A percentile compares a stretch with the other conserved stretches of the same genome.
Evolutionary conservation across 2,797 vertebrate species (phyloP).

Genomic region (Sebastolobus alascanus): DNA sequence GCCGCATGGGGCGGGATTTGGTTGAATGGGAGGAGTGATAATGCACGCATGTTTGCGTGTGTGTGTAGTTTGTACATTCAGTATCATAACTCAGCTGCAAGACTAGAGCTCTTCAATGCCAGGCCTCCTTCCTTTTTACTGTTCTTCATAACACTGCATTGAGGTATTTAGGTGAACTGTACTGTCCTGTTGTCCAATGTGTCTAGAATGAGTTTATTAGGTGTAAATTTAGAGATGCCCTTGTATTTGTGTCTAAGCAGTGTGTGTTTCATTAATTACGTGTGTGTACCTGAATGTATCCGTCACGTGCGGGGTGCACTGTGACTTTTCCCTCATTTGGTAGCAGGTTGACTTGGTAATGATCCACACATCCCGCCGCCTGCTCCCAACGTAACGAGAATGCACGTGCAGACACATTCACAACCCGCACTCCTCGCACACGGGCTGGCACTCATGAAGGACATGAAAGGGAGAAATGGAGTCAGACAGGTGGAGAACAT

Average conservation of each 20-base stretch:
- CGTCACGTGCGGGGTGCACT: conserved; percentile 74
- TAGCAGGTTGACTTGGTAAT: conserved; percentile 84
- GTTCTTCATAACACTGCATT: background rate
- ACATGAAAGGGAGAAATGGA: conserved; percentile 24
- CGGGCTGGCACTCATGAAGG: conserved; percentile 60
- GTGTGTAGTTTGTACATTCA: conserved; percentile 22
- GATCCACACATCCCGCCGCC: conserved; percentile 80
- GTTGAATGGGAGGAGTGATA: conserved; percentile 54
- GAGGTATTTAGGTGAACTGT: background rate
- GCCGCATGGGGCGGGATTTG: conserved; percentile 48
- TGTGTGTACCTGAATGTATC: conserved; percentile 77
- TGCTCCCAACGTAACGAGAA: conserved; percentile 88
- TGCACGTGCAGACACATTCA: conserved; percentile 62
- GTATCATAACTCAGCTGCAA: conserved; percentile 19
- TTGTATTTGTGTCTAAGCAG: background rate
- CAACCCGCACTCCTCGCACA: conserved; percentile 57
- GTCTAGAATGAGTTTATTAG: background rate
- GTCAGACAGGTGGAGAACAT: conserved; percentile 34
- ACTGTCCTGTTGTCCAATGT: background rate
- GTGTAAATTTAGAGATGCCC: background rate
- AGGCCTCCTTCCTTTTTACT: background rate
- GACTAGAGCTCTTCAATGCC: background rate
- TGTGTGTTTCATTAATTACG: background rate
- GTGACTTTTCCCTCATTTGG: conserved; percentile 87
- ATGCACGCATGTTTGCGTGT: conserved; percentile 3